Evolutionary conservation across 1,140 invertebrate species (phyloP).

Genomic region (Procambarus virginalis): DNA sequence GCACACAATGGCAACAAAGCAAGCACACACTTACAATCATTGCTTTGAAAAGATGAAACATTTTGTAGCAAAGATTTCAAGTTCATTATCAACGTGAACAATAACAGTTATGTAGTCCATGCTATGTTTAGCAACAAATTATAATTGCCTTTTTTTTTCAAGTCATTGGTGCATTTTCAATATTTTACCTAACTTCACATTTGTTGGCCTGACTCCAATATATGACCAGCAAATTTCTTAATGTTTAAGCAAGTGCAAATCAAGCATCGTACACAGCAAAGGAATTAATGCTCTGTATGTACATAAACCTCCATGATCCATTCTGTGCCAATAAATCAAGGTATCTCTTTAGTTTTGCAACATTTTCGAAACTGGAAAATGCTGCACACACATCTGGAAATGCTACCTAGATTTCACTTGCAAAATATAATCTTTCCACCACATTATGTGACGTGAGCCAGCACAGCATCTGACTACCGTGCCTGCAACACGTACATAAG

Average conservation of each 20-base stretch:
- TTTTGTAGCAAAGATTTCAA: no score
- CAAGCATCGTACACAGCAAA: conserved; percentile 24
- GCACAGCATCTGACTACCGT: conserved; percentile 10
- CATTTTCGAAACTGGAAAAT: not conserved
- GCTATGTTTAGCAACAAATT: not conserved
- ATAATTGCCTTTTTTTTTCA: not conserved
- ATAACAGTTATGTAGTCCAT: not conserved
- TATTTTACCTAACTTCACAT: not conserved
- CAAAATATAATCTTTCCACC: not conserved
- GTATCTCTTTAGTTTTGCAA: not conserved
- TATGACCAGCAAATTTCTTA: not conserved
- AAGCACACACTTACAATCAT: not conserved
- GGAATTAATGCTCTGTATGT: conserved; percentile 16
- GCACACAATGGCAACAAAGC: not conserved
- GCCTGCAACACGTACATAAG: conserved; percentile 27
- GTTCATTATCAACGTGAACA: not conserved
- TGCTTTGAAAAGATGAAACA: not conserved
- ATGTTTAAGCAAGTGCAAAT: not conserved
- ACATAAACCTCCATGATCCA: conserved; percentile 7
- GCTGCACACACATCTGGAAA: conserved; percentile 17
- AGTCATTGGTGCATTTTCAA: not conserved
- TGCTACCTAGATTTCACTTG: not conserved
- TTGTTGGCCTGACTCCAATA: not conserved
- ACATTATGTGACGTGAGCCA: not conserved
- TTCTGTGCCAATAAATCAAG: conserved; percentile 6